Percentiles rank a stretch among this genome's conserved stretches.
Evolutionary conservation across 1,140 invertebrate species (phyloP).

Genomic region (Chionoecetes opilio): DNA sequence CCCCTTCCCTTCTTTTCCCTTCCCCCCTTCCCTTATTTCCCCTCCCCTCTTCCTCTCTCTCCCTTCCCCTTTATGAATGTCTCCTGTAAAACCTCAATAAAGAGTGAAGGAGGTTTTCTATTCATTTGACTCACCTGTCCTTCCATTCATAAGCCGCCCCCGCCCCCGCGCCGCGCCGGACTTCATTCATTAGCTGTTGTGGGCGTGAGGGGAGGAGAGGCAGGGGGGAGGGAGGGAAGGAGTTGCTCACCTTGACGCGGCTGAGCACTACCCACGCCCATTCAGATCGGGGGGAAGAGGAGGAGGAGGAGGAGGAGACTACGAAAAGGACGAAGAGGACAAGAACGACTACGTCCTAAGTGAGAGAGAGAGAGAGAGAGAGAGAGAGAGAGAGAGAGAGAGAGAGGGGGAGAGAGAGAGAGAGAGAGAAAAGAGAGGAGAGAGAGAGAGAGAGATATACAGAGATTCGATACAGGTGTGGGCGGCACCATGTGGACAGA

Average conservation of each 20-base stretch:
- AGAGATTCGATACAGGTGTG: constrained; percentile 3
- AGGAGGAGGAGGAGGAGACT: constrained; percentile 44
- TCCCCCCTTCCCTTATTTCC: too few relatives aligned
- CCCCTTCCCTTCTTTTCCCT: too few relatives aligned
- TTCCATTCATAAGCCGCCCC: constrained; percentile 2
- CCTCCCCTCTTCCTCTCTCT: neutral
- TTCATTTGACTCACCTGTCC: constrained; percentile 19
- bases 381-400: too few relatives aligned
- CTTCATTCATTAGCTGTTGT: constrained; percentile 10
- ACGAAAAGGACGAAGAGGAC: neutral
- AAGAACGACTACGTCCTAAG: neutral
- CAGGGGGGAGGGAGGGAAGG: neutral
- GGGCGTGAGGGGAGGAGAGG: neutral
- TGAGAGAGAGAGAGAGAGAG: too few relatives aligned
- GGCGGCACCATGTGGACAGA: neutral
- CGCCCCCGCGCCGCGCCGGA: constrained; percentile 6
- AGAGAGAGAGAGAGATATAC: neutral
- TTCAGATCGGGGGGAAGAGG: neutral
- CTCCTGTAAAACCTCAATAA: neutral
- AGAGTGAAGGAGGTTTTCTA: neutral
- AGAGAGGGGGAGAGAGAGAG: too few relatives aligned
- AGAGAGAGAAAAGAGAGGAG: too few relatives aligned
- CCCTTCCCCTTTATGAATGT: neutral
- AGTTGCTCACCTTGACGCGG: constrained; percentile 23
- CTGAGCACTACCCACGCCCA: neutral